These are phyloP conservation scores for Hylaeus anthracinus DNA, from an alignment of 1,140 invertebrate genomes.

Conservation along the genomic window DNA sequence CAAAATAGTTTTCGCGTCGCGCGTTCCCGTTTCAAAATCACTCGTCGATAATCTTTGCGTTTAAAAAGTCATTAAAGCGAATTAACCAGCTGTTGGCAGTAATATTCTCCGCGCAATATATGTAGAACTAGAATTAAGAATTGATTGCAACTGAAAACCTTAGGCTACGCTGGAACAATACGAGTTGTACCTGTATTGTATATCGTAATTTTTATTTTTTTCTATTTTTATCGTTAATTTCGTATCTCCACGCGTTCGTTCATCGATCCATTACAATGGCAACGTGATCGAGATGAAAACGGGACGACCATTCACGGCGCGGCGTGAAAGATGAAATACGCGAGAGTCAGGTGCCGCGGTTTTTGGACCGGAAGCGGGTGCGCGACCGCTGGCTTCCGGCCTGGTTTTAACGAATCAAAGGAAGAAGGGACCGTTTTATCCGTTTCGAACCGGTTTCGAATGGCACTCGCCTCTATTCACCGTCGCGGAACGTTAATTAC, in stretches of 20 bases:
- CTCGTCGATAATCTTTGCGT: background rate
- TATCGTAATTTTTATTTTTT: background rate
- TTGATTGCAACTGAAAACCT: too few species aligned
- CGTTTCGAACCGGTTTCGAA: slow-evolving; percentile 31
- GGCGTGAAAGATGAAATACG: slow-evolving; percentile 46
- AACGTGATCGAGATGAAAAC: slow-evolving; percentile 41
- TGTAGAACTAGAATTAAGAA: too few species aligned
- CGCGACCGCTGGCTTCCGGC: slow-evolving; percentile 57
- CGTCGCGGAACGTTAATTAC: slow-evolving; percentile 56
- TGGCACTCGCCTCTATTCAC: slow-evolving; percentile 24
- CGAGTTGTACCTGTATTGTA: background rate
- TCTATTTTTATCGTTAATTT: too few species aligned
- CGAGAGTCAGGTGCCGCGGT: slow-evolving; percentile 33
- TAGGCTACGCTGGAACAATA: too few species aligned
- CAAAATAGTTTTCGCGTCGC: background rate
- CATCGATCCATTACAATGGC: slow-evolving; percentile 38
- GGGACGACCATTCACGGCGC: slow-evolving; percentile 31
- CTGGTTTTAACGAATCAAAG: slow-evolving; percentile 63
- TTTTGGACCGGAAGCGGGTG: slow-evolving; percentile 50
- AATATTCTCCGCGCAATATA: too few species aligned
- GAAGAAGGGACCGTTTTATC: slow-evolving; percentile 49
- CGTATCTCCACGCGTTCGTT: slow-evolving; percentile 17
- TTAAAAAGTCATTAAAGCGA: too few species aligned
- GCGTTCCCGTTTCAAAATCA: background rate
- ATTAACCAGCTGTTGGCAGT: too few species aligned